Conservation (phyloP, 1,140 invertebrate species). For the Arctopsyche grandis region DNA sequence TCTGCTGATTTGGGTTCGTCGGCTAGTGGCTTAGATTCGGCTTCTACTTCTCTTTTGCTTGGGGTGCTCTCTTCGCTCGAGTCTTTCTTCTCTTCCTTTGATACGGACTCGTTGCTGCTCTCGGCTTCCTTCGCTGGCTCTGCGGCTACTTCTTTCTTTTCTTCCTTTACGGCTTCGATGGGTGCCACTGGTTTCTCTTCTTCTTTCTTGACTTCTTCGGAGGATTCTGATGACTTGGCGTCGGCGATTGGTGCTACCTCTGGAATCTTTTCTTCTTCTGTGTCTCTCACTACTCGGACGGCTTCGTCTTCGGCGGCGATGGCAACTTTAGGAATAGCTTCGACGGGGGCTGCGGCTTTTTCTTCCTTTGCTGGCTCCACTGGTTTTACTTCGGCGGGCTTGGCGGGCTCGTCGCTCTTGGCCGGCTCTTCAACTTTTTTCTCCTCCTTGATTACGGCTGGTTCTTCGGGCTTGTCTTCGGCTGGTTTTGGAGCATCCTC, state of each 20-base stretch:
- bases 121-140: conserved; percentile 14
- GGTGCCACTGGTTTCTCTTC: conserved; percentile 2
- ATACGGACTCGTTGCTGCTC: conserved; percentile 27
- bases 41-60: not conserved
- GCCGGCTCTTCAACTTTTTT: conserved; percentile 4
- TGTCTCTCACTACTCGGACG: conserved; percentile 47
- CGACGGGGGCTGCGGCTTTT: not conserved
- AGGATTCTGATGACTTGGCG: conserved; percentile 17
- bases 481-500: not conserved
- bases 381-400: not conserved
- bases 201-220: conserved; percentile 33
- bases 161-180: conserved; percentile 10
- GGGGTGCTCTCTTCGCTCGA: not conserved
- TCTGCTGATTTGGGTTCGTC: conserved; percentile 42
- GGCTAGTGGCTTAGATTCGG: conserved; percentile 14
- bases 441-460: not conserved
- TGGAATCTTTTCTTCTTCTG: conserved; percentile 45
- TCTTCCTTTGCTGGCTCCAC: not conserved
- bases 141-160: not conserved
- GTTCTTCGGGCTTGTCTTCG: conserved; percentile 9
- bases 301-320: conserved; percentile 37
- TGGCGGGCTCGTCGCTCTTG: not conserved
- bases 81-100: conserved; percentile 23
- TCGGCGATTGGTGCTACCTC: conserved; percentile 23
- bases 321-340: not conserved